Conservation (phyloP, 2,113 vertebrate genomes). For the Nyctibius bracteatus region DNA sequence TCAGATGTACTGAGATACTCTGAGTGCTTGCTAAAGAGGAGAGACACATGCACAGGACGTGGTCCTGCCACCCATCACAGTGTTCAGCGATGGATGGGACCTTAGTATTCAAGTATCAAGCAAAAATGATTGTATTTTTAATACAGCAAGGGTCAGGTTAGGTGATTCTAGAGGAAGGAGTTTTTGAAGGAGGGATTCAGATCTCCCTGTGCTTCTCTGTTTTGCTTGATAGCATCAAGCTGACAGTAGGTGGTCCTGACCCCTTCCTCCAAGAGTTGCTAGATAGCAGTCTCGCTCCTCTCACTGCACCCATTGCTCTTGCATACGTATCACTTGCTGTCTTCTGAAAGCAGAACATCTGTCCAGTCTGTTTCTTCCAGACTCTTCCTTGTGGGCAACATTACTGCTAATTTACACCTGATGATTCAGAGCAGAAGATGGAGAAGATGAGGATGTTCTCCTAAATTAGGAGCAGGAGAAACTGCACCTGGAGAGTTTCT, state of each 20-base stretch:
- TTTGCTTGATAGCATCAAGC: not conserved
- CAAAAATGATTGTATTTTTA: not conserved
- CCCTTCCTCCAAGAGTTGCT: not conserved
- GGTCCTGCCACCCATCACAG: not conserved
- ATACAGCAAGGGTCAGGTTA: not conserved
- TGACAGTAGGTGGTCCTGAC: not conserved
- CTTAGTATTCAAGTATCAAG: not conserved
- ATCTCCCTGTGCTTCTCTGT: not conserved
- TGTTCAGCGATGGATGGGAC: rapidly evolving
- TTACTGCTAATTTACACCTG: not conserved
- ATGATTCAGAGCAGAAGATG: not conserved
- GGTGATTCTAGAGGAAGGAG: not conserved
- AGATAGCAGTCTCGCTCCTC: not conserved
- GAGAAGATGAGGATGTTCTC: not conserved
- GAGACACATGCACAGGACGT: not conserved
- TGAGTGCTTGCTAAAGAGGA: not conserved
- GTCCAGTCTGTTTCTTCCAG: not conserved
- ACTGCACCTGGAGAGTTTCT: not conserved
- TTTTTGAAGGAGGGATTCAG: not conserved
- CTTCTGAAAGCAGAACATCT: not conserved
- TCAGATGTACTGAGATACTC: not conserved
- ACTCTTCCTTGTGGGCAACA: not conserved
- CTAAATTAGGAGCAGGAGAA: not conserved
- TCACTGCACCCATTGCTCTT: not conserved
- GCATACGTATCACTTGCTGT: not conserved